A percentile compares a stretch with the other conserved stretches of the same genome.
Evolutionary conservation across 2,888 invertebrate species (phyloP).

Genomic region (Stenotaenia linearis): DNA sequence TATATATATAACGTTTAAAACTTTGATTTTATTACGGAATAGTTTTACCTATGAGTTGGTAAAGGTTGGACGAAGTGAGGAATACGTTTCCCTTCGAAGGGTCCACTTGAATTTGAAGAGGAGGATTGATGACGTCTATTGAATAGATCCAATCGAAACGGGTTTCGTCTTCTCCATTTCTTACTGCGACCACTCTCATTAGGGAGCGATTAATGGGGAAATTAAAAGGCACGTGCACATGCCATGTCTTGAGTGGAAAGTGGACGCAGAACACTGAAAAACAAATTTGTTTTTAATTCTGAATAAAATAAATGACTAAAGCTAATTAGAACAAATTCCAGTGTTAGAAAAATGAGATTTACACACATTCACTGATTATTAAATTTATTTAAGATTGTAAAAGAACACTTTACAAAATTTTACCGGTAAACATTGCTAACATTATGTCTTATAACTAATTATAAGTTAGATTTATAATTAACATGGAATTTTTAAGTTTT

Average conservation of each 20-base stretch:
- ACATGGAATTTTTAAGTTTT: too few relatives aligned
- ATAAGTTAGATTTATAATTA: too few relatives aligned
- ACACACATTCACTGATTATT: too few relatives aligned
- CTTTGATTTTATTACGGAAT: too few relatives aligned
- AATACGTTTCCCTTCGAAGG: background rate
- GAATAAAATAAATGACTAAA: background rate
- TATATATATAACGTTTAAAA: too few relatives aligned
- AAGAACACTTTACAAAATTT: too few relatives aligned
- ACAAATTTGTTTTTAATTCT: background rate
- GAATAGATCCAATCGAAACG: background rate
- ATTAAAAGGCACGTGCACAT: background rate
- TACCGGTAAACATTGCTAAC: too few relatives aligned
- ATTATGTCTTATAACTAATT: too few relatives aligned
- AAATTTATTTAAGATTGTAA: too few relatives aligned
- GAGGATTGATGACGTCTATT: background rate
- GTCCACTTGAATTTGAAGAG: background rate
- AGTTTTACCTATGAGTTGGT: background rate
- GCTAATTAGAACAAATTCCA: too few relatives aligned
- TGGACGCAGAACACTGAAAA: background rate
- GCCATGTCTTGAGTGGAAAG: background rate
- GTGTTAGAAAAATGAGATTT: too few relatives aligned
- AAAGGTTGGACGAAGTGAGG: background rate
- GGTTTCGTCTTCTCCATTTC: background rate
- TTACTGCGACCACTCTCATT: background rate
- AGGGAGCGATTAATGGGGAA: background rate